Evolutionary conservation across 2,888 invertebrate species (phyloP).

Genomic region (Melolontha melolontha): DNA sequence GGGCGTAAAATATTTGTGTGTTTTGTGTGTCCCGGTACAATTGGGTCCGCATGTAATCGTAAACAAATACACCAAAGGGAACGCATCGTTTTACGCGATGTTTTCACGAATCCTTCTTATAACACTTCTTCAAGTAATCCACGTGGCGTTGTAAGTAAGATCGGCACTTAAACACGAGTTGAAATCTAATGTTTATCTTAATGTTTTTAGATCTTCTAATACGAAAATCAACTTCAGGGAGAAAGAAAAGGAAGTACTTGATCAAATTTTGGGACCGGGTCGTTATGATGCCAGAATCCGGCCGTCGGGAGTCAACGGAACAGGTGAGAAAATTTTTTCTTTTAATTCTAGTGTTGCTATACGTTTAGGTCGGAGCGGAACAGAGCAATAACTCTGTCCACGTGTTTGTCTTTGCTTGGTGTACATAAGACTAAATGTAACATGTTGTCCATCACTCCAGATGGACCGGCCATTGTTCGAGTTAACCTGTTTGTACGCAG

Average conservation of each 20-base stretch:
- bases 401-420: slow-evolving; percentile 46
- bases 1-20: slow-evolving; percentile 35
- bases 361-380: slow-evolving; percentile 26
- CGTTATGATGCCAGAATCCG: slow-evolving; percentile 93
- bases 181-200: not conserved
- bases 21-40: slow-evolving; percentile 18
- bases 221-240: slow-evolving; percentile 91
- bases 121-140: slow-evolving; percentile 64
- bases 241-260: slow-evolving; percentile 94
- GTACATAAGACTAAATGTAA: slow-evolving; percentile 62
- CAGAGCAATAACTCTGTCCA: slow-evolving; percentile 34
- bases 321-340: slow-evolving; percentile 75
- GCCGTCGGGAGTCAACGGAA: slow-evolving; percentile 93
- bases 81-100: slow-evolving; percentile 46
- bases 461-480: slow-evolving; percentile 96
- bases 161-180: not conserved
- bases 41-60: slow-evolving; percentile 33
- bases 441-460: slow-evolving; percentile 70
- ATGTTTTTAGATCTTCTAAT: slow-evolving; percentile 76
- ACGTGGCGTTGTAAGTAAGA: slow-evolving; percentile 68
- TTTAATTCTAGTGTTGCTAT: slow-evolving; percentile 19
- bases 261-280: slow-evolving; percentile 91
- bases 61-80: slow-evolving; percentile 16
- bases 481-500: slow-evolving; percentile 98
- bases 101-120: slow-evolving; percentile 60